Base-by-base conservation (phyloP, 2,797 vertebrate species). In the Echiichthys vipera region DNA sequence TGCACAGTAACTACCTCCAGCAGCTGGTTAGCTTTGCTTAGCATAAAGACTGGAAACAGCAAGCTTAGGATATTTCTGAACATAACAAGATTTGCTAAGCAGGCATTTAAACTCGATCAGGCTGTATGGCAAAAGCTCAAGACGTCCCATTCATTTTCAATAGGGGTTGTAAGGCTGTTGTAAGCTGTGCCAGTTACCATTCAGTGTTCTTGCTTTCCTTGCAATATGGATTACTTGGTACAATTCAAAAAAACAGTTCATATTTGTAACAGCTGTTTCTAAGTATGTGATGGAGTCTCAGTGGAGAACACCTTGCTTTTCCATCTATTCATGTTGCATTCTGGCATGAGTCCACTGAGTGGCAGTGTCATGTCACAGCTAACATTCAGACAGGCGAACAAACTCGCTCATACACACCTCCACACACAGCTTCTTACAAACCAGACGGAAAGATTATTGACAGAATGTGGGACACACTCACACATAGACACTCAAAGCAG, bases 331-430 rank as follows among this genome's bases (percentile, higher is more conserved):
- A 12, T 66, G 65, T 51, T 92, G 89, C 85, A 91, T 88, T 92
- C 88, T 91, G 83, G 30, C 71, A 12, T 74, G 57, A 61, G 57
- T 76, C 91, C 93, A 92, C 91, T 86, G 80, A 91, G 93, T 64
- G 93, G 91, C 89, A 93, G 89, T 91, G 65, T 91, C 67, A 90
- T 51, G 76, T 87, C 89, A 91, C 66, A 39, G 65, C 81, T 81
- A 39, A 65, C 32, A 3, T 45, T 42, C 30, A 24, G n/a, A 69
- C 40, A 55, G 42, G 25, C 46, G 3, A 70, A 80, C 45, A 76
- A 43, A 80, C 29, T 40, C 67, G 47, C 62, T 24, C 1, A 24
- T 5, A 45, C 64, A 63, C 46, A 54, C 36, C 22, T 59, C 47
- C 20, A 68, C 50, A 57, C 63, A 67, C n/a, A 61, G 34, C 50